Percentiles rank a stretch among this genome's conserved stretches.
Evolutionary conservation across 2,113 vertebrate genomes (phyloP).

Genomic region (Bubo scandiacus): DNA sequence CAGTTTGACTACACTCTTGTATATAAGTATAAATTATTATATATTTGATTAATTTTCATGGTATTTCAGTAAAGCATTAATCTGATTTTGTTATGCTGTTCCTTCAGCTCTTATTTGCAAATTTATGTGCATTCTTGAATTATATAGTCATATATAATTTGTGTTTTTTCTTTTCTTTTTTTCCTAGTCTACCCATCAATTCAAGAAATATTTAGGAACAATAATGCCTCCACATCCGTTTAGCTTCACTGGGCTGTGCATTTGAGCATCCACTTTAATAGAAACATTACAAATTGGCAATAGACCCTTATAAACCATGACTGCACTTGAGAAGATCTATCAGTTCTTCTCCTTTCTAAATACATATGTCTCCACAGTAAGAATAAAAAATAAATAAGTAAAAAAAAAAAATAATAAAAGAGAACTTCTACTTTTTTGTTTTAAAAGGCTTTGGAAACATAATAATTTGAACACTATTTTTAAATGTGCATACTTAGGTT

Average conservation of each 20-base stretch:
- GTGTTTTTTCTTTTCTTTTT: background rate
- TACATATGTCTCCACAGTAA: background rate
- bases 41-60: background rate
- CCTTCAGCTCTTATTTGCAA: background rate
- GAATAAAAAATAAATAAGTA: background rate
- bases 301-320: constrained; percentile 52
- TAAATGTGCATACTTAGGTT: background rate
- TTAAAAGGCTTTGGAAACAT: background rate
- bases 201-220: background rate
- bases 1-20: background rate
- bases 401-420: no score
- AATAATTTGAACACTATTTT: background rate
- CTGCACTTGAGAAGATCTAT: constrained; percentile 45
- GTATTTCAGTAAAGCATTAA: background rate
- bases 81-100: background rate
- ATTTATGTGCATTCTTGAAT: background rate
- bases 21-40: background rate
- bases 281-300: background rate
- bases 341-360: background rate
- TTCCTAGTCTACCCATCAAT: background rate
- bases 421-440: background rate
- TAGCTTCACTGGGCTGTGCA: background rate
- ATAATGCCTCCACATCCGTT: background rate
- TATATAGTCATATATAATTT: background rate
- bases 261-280: background rate